A percentile compares a stretch with the other conserved stretches of the same genome.
Conservation (phyloP, 2,888 invertebrate species). For the Geotrupes spiniger region DNA sequence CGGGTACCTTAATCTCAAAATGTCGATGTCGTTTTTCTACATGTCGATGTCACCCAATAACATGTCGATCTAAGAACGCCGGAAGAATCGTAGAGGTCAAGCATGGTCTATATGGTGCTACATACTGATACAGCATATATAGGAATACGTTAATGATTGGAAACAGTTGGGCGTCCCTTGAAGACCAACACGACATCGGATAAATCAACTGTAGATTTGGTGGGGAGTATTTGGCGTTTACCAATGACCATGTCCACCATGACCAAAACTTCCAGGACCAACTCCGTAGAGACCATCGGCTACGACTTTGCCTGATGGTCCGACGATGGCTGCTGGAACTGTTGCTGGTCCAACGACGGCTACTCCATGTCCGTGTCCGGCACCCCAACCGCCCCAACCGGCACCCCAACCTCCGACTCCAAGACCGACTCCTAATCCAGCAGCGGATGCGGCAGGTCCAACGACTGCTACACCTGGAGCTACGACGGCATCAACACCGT, state of each 20-base stretch:
- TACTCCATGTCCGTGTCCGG: slow-evolving; percentile 36
- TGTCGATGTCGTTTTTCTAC: no score
- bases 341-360: slow-evolving; percentile 38
- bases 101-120: slow-evolving; percentile 13
- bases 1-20: neutral
- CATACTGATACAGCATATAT: slow-evolving; percentile 16
- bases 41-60: no score
- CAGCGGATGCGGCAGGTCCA: slow-evolving; percentile 21
- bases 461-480: slow-evolving; percentile 26
- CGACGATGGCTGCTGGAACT: slow-evolving; percentile 35
- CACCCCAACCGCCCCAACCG: slow-evolving; percentile 20
- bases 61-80: no score
- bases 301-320: slow-evolving; percentile 36
- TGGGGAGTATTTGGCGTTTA: slow-evolving; percentile 18
- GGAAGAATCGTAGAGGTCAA: neutral
- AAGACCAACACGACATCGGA: no score
- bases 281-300: slow-evolving; percentile 38
- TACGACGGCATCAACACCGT: slow-evolving; percentile 21
- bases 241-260: slow-evolving; percentile 29
- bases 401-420: slow-evolving; percentile 22
- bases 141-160: slow-evolving; percentile 7
- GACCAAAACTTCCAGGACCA: slow-evolving; percentile 24
- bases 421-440: slow-evolving; percentile 17
- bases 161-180: neutral
- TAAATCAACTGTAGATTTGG: no score